Evolutionary conservation across 2,797 vertebrate genomes (phyloP).

Genomic region (Neosilurus hyrtlii): DNA sequence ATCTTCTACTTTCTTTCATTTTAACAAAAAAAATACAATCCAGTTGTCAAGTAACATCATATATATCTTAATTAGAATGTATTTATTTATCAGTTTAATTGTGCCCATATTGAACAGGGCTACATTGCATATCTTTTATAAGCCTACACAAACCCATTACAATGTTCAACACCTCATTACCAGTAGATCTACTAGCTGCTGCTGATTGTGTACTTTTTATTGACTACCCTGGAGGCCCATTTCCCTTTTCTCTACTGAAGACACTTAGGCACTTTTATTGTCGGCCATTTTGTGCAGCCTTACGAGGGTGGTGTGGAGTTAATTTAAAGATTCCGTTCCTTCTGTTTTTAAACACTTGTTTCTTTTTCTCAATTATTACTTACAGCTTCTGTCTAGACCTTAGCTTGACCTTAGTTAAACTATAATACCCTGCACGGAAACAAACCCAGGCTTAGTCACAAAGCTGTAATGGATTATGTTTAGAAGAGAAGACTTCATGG

Average conservation of each 20-base stretch:
- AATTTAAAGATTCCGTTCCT: conserved; percentile 6
- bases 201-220: conserved; percentile 33
- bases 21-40: background rate
- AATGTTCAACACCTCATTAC: conserved; percentile 28
- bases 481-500: background rate
- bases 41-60: background rate
- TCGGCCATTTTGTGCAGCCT: conserved; percentile 7
- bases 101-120: background rate
- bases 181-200: conserved; percentile 34
- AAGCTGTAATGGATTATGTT: conserved; percentile 48
- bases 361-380: conserved; percentile 27
- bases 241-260: conserved; percentile 8
- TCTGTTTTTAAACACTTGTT: conserved; percentile 2
- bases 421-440: conserved; percentile 33
- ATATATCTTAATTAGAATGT: background rate
- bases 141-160: background rate
- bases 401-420: conserved; percentile 40
- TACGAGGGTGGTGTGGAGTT: background rate
- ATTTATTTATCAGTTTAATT: background rate
- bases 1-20: background rate
- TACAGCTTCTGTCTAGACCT: conserved; percentile 37
- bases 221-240: conserved; percentile 3
- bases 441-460: conserved; percentile 21
- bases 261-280: conserved; percentile 28
- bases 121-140: background rate